Evolutionary conservation across 2,797 vertebrate species (phyloP), one percentile per base, ranked within the genome.

Genomic region (Phataginus tricuspis): DNA sequence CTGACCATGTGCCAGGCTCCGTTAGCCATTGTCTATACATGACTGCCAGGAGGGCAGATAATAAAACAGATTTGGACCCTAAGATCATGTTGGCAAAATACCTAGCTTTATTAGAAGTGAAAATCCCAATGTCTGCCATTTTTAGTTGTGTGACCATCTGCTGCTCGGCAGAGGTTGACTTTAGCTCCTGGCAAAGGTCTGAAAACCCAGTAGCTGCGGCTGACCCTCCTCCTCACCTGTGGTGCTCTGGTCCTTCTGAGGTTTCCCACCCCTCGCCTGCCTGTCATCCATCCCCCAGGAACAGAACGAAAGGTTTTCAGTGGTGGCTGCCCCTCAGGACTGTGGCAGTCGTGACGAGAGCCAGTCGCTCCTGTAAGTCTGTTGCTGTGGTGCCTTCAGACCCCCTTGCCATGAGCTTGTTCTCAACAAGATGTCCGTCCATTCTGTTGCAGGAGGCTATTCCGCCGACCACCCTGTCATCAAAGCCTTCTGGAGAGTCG

Each of bases 401-500:
- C 16, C 1, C 0, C n/a, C 45, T 19, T 27, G 49, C 27, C 1
- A 0, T 14, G 0, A 0, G 27, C 34, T 27, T 4, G 3, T 16
- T 49, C n/a, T 61, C 27, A 31, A 12, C 39, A 2, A 42, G 4
- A 15, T 4, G 0, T 42, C 0, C 95, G 63, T 53, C 83, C 34
- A 0, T 96, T 75, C 88, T 90, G 4, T 91, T 92, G 1, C 49
- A 99, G 99, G 99, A 37, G 99, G 99, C 42, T 99, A 99, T 97
- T 98, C 99, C 8, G 99, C 99, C n/a, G 99, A 99, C 91, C 99
- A 99, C 96, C 99, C 99, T 0, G 99, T 99, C 87, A 99, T 99
- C 97, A 99, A 98, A 98, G 99, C 98, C 97, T 99, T 99, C 97
- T 99, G 99, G 99, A 99, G 99, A 92, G 99, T 99, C 53, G 99